Conservation (phyloP, 2,888 invertebrate genomes). For the Mantis religiosa region DNA sequence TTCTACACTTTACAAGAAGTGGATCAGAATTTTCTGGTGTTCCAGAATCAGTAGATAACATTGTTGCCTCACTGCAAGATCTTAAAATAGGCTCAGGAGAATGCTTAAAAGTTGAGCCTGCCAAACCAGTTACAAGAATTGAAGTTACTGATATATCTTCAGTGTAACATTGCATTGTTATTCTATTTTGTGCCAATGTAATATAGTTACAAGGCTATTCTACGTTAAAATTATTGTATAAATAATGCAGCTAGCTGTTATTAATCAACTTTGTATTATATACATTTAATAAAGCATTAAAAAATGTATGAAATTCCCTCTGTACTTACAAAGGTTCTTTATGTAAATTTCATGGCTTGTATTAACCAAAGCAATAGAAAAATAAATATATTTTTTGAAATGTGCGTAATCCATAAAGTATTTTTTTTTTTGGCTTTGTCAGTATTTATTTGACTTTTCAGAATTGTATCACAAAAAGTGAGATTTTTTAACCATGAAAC, state of each 20-base stretch:
- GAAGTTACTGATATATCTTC: conserved; percentile 51
- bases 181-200: background rate
- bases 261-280: too few species aligned
- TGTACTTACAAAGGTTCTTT: background rate
- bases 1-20: conserved; percentile 69
- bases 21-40: conserved; percentile 9
- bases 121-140: conserved; percentile 50
- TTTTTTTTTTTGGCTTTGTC: background rate
- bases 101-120: conserved; percentile 44
- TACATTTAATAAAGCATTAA: background rate
- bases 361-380: background rate
- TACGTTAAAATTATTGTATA: too few species aligned
- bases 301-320: background rate
- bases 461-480: too few species aligned
- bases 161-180: conserved; percentile 37
- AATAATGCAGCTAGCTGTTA: too few species aligned
- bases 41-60: conserved; percentile 47
- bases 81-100: conserved; percentile 44
- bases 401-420: background rate
- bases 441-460: too few species aligned
- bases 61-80: conserved; percentile 48
- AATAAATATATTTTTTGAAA: background rate
- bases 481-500: too few species aligned
- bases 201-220: background rate
- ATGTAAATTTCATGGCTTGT: background rate